phyloP scores from a whole-genome alignment of 2,888 invertebrate species.

The Cephus spinipes region DNA sequence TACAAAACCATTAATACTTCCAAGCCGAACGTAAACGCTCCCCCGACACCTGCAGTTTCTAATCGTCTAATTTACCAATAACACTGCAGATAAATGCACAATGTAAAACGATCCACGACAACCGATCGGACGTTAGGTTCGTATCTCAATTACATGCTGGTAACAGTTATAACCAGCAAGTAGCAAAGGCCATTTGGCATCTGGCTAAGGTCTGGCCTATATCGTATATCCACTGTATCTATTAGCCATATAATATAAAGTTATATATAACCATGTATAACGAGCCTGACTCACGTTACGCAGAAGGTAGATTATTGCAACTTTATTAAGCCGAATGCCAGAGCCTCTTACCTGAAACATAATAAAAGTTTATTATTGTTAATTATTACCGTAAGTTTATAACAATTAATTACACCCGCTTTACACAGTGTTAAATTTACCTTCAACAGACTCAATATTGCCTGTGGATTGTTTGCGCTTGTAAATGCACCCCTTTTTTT shows the following conservation, averaged over 20 bases:
- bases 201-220: background rate
- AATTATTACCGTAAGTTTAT: background rate
- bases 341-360: conserved; percentile 41
- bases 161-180: background rate
- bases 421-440: background rate
- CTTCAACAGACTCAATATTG: background rate
- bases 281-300: background rate
- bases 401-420: background rate
- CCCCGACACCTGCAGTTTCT: background rate
- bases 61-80: background rate
- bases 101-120: background rate
- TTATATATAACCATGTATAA: background rate
- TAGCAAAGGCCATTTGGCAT: background rate
- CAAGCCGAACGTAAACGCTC: background rate
- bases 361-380: conserved; percentile 12
- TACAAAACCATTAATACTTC: background rate
- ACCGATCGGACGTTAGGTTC: background rate
- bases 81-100: background rate
- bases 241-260: background rate
- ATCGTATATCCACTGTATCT: background rate
- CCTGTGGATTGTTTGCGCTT: background rate
- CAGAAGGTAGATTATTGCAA: background rate
- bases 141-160: background rate
- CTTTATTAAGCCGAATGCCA: background rate
- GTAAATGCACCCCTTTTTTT: background rate